phyloP scores from a whole-genome alignment of 2,797 vertebrate species.

The Margarornis squamiger region DNA sequence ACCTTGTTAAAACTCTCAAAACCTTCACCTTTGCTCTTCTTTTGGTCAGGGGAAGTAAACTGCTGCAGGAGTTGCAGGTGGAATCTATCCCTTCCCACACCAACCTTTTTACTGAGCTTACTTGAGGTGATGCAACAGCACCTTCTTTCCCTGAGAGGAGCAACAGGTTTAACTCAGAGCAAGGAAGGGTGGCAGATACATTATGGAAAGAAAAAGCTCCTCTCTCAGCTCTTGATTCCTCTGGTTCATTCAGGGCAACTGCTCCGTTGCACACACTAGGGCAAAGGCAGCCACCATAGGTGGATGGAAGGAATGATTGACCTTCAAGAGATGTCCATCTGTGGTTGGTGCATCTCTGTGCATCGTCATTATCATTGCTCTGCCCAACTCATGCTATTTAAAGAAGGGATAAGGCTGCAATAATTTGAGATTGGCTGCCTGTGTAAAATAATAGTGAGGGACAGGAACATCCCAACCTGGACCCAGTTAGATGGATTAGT shows the following conservation, averaged over 20 bases:
- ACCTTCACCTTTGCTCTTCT: neutral
- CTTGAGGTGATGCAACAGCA: neutral
- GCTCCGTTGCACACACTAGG: neutral
- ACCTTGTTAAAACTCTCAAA: neutral
- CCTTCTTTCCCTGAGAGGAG: neutral
- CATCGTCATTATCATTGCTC: fast-evolving
- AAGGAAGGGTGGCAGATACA: neutral
- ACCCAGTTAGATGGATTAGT: neutral
- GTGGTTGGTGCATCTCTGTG: neutral
- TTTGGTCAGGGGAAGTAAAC: neutral
- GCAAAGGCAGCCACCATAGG: neutral
- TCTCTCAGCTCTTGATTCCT: neutral
- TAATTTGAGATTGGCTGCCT: neutral
- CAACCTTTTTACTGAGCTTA: neutral
- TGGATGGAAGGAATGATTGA: neutral
- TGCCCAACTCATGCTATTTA: neutral
- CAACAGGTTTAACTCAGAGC: neutral
- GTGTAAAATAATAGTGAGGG: neutral
- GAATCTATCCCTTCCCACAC: neutral
- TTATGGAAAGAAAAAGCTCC: neutral
- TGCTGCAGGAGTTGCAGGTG: neutral
- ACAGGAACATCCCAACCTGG: neutral
- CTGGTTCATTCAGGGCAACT: neutral
- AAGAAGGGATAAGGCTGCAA: neutral
- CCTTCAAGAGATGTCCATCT: neutral